Percentiles rank a stretch among this genome's conserved stretches.
These are phyloP conservation scores for Orchesella flavescens DNA, from an alignment of 2,888 invertebrate genomes.

Conservation along the genomic window DNA sequence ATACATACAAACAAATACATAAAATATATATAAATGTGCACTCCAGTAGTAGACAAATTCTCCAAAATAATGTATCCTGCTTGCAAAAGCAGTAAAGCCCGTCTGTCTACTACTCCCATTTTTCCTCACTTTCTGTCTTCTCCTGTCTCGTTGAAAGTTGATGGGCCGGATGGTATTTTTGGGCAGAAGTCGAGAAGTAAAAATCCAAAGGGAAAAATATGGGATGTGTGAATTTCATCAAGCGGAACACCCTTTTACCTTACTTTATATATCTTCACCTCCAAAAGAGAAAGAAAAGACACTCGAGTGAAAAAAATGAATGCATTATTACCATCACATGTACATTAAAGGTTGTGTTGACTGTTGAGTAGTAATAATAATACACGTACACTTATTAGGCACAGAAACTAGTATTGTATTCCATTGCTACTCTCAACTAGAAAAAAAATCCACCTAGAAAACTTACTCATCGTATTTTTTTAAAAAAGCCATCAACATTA, in stretches of 20 bases:
- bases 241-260: conserved; percentile 70
- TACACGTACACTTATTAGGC: not conserved
- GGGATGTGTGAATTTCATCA: conserved; percentile 71
- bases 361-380: conserved; percentile 5
- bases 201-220: conserved; percentile 23
- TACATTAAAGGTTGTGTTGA: conserved; percentile 35
- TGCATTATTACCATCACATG: conserved; percentile 9
- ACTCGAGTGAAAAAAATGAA: conserved; percentile 7
- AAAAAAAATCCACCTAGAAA: too few relatives aligned
- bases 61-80: too few relatives aligned
- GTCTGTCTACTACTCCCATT: too few relatives aligned
- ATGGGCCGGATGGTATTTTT: conserved; percentile 37
- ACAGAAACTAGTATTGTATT: not conserved
- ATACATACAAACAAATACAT: conserved; percentile 16
- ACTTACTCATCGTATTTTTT: too few relatives aligned
- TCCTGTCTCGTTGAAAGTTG: conserved; percentile 36
- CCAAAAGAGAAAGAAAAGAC: conserved; percentile 7
- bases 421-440: too few relatives aligned
- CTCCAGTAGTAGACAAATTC: too few relatives aligned
- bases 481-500: too few relatives aligned
- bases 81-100: too few relatives aligned
- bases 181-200: conserved; percentile 17
- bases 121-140: too few relatives aligned
- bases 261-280: conserved; percentile 20
- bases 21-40: too few relatives aligned